Evolutionary conservation across 1,140 invertebrate species (phyloP), one percentile per base, ranked within the genome.

Genomic region (Cataglyphis hispanica): DNA sequence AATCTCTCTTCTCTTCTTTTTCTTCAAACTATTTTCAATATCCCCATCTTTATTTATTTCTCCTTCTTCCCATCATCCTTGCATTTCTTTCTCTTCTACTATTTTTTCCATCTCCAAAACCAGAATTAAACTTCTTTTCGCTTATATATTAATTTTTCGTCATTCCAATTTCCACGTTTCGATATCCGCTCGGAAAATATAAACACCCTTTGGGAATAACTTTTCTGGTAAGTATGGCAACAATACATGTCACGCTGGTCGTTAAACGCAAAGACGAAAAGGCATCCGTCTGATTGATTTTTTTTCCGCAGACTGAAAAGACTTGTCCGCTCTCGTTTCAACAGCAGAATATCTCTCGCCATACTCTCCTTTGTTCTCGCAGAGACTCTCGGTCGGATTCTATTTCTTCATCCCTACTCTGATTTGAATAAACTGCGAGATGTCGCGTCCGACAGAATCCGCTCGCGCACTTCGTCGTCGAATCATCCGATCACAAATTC

Each of bases 71-170:
- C 60, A 22, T 25, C 34, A 34, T 72, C 31, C 74, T 31, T 11
- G 50, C 34, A 50, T 53, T 19, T 69, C 58, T 53, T 64, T 86
- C 40, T 66, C 7, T 31, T 16, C 25, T 27, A 37, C 53, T 40
- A 40, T 74, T 53, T n/a, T 22, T 37, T 31, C 61, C 74, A 85
- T 75, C n/a, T 56, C 22, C 27, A n/a, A 83, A 74, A 72, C 43
- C 61, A 61, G 61, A 77, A 87, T 72, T 67, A 77, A 76, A 86
- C 85, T 84, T 86, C 89, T 88, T 89, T 87, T 85, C 88, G 84
- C 60, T 63, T 77, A 72, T n/a, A 75, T 61, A 43, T 84, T 77
- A 58, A 40, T 75, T 58, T 27, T 22, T 46, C 34, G 74, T 63
- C 34, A 56, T 61, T 83, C 67, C 67, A 40, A 60, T 74, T 83